Evolutionary conservation across 2,797 vertebrate species (phyloP), one percentile per base, ranked within the genome.

Genomic region (Thalassophryne amazonica): DNA sequence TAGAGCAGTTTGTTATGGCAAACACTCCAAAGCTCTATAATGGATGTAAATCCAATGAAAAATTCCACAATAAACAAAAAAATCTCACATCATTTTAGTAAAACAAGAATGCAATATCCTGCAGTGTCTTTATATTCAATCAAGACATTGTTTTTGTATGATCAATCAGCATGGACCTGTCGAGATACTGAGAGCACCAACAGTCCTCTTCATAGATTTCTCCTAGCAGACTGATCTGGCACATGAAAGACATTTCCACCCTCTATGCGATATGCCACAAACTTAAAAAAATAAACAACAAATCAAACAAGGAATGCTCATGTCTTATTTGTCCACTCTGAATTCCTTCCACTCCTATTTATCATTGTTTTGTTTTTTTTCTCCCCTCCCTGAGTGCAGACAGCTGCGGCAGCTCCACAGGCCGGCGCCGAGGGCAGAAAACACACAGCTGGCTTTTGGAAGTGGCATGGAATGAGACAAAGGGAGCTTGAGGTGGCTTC

Each of bases 1-100:
- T 60, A 60, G 51, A 73, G 69, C 62, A 73, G 85, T 88, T 88
- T 85, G 80, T 70, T 62, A 76, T 81, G 76, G 69, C 60, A 60
- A 49, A 35, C 30, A 39, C 72, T 81, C 74, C 57, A 76, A 74
- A 45, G 58, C 61, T 62, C 53, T 50, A 54, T 81, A 78, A 81
- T 71, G 48, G 42, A 78, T 80, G 70, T 64, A 69, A 80, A 81
- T 85, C 77, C 77, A 60, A 62, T 52, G 21, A 51, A 57, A 52
- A 50, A 50, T 27, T 19, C 46, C 25, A 50, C 28, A 35, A 70
- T 53, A 60, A 70, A 68, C 33, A 30, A 47, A 47, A 14, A 47
- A 14, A 38, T 40, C 72, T 55, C 77, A 58, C 37, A 61, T 33
- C 46, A 40, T 69, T 83, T 72, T 63, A 50, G 22, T 23, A 51